Base-by-base conservation (phyloP, 1,140 invertebrate genomes). In the Philaenus spumarius region DNA sequence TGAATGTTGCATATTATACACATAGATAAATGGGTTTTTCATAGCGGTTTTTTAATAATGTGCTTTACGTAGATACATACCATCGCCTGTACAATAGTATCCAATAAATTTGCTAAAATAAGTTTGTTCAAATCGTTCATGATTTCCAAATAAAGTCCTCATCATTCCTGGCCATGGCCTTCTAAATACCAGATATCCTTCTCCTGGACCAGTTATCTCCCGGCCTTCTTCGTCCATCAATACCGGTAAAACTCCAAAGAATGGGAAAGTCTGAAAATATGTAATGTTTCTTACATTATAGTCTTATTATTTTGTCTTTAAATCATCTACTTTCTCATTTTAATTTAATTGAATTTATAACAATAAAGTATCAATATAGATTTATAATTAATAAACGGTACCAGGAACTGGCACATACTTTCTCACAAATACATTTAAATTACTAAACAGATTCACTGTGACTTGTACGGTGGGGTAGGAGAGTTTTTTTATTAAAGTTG, bases 81-180 rank as follows among this genome's bases (percentile, higher is more conserved):
- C 95, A 77, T 99, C 96, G 57, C 96, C 96, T 47, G 95, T 98
- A 69, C 89, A 95, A 71, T 98, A 99, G 75, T 86, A 98, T 40
- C 95, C 96, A 1, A 89, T 87, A 72, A 97, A 98, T 73, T 91
- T 92, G 58, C 87, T 85, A 75, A 98, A 99, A 70, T 98, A 99
- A 0, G 93, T 95, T 23, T 83, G 85, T 73, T 97, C 88, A 73
- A 92, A 99, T 60, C 95, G 83, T 63, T 90, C 83, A 68, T 98
- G 95, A 75, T 97, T 89, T 22, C 87, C 89, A 73, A 85, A 95
- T 1, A 98, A 80, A 0, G 92, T 92, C 55, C 95, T 79, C 93
- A 97, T 97, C 75, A 98, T 93, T 51, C 95, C 93, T 1, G 96
- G 96, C 96, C 96, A 99, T 9, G 96, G 91, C 67, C 85, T 81